Base-by-base conservation (phyloP, 1,140 invertebrate species). In the Cyrtorhinus lividipennis region DNA sequence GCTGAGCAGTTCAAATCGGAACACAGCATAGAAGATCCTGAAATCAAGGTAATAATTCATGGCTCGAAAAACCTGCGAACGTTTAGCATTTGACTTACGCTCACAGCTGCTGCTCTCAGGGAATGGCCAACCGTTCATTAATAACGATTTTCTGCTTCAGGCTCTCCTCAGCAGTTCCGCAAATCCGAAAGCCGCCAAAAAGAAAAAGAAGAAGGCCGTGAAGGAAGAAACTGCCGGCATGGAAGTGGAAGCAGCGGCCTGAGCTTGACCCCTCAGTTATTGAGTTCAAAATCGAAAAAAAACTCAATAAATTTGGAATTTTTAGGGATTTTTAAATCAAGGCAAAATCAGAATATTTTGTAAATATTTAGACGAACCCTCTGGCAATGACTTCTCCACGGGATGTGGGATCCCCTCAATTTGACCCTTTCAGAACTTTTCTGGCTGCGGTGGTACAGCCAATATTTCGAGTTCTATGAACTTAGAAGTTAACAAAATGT, bases 21-120 rank as follows among this genome's bases (percentile, higher is more conserved):
- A 68, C 77, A 88, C 73, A 82, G 80, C 64, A 82, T 98, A 67
- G 83, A 86, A 68, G 90, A 97, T 77, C 83, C 84, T 59, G 85
- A 92, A 71, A 75, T 96, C 0, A 89, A 89, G 77, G 84, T 86
- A n/a, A n/a, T n/a, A n/a, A n/a, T n/a, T n/a, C n/a, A n/a, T n/a
- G n/a, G n/a, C n/a, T n/a, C n/a, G n/a, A n/a, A n/a, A n/a, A n/a
- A n/a, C n/a, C n/a, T n/a, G n/a, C n/a, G n/a, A n/a, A n/a, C n/a
- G n/a, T n/a, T n/a, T n/a, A n/a, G n/a, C n/a, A n/a, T n/a, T n/a
- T n/a, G n/a, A n/a, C n/a, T n/a, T n/a, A n/a, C n/a, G n/a, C n/a
- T n/a, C n/a, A n/a, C n/a, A n/a, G n/a, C n/a, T n/a, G n/a, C n/a
- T n/a, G n/a, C n/a, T n/a, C n/a, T n/a, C n/a, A n/a, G n/a, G n/a